Base-by-base conservation (phyloP, 1,140 invertebrate species). In the Drosophila tropicalis region DNA sequence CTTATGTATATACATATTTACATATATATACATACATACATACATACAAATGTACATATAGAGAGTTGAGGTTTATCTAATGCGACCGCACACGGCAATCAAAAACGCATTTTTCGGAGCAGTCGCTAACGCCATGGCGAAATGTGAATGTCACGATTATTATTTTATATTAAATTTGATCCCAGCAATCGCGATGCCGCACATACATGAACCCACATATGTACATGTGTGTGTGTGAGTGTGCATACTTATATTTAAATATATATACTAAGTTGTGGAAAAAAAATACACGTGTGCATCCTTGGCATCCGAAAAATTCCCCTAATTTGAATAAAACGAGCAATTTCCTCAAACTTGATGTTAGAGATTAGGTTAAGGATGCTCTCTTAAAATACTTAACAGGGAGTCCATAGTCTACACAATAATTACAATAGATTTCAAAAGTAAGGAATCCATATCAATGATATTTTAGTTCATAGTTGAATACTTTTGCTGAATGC, bases 91-190 rank as follows among this genome's bases (percentile, higher is more conserved):
- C 67, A 70, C 62, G 66, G 73, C 76, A 79, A 76, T 79, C 73
- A 79, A 76, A 76, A 79, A 58, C 69, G 73, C 73, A 66, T 79
- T 72, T 72, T 58, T 69, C 19, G 32, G 56, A 19, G 44, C 60
- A 72, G 64, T 9, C 19, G 29, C 44, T 15, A 54, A 51, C 32
- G 47, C 12, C 17, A 25, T 19, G 39, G 7, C 32, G 60, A 62
- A 39, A 67, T 76, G 62, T 62, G 69, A 64, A 65, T 63, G 69
- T 79, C 72, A 68, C 61, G 65, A 65, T 76, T 73, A 78, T 78
- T 67, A 79, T 67, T 72, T 76, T 72, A 79, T 69, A 79, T 76
- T 79, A 72, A 76, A 79, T 79, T 57, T 55, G 66, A 68, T 36
- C 36, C 56, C 34, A 36, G 9, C 40, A 39, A 57, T 54, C 62